Percentiles rank a stretch among this genome's conserved stretches.
Conservation (phyloP, 2,888 invertebrate species). For the Ochropacha duplaris region DNA sequence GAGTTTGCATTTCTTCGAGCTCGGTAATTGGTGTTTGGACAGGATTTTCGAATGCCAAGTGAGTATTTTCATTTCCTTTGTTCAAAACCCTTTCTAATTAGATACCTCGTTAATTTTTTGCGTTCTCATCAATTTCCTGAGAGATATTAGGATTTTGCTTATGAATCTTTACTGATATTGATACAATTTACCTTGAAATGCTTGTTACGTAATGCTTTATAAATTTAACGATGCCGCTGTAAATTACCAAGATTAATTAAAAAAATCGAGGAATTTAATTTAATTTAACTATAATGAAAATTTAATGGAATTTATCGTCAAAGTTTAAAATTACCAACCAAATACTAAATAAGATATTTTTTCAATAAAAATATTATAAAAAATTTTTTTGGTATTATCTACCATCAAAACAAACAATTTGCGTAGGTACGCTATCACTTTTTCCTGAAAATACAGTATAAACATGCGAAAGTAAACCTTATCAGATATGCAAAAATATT, state of each 20-base stretch:
- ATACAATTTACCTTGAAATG: background rate
- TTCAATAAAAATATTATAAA: background rate
- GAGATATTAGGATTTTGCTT: background rate
- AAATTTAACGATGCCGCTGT: background rate
- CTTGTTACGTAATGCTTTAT: background rate
- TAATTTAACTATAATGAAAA: background rate
- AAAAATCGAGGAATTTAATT: slow-evolving; percentile 16
- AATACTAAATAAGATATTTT: too few species aligned
- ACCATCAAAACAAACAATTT: background rate
- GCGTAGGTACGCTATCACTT: slow-evolving; percentile 3
- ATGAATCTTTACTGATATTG: background rate
- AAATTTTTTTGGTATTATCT: background rate
- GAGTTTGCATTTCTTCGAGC: background rate
- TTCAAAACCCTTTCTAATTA: slow-evolving; percentile 10
- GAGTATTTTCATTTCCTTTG: slow-evolving; percentile 23
- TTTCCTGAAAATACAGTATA: slow-evolving; percentile 16
- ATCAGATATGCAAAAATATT: slow-evolving; percentile 43
- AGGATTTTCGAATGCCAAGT: slow-evolving; percentile 36
- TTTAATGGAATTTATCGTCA: background rate
- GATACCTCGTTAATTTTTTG: slow-evolving; percentile 3
- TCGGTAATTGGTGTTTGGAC: slow-evolving; percentile 14
- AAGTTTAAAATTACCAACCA: too few species aligned
- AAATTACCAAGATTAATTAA: background rate
- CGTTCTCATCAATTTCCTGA: background rate
- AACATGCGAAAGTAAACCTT: slow-evolving; percentile 9